Evolutionary conservation across 2,888 invertebrate genomes (phyloP).

Genomic region (Xestia sexstrigata): DNA sequence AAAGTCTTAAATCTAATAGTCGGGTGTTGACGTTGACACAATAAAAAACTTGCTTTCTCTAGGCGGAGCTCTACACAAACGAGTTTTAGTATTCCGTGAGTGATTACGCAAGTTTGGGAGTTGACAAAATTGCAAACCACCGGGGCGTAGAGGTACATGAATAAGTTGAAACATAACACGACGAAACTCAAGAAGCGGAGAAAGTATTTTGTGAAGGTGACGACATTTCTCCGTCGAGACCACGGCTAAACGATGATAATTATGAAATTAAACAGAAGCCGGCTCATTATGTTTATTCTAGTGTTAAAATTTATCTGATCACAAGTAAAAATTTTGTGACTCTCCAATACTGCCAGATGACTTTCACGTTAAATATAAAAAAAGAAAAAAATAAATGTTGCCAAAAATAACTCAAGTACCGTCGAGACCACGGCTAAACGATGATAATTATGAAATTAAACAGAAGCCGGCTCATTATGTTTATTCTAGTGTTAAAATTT

Average conservation of each 20-base stretch:
- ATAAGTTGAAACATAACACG: slow-evolving; percentile 79
- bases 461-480: slow-evolving; percentile 59
- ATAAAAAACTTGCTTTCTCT: slow-evolving; percentile 83
- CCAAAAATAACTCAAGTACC: slow-evolving; percentile 75
- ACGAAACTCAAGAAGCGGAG: slow-evolving; percentile 77
- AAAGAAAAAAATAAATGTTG: slow-evolving; percentile 69
- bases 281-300: slow-evolving; percentile 54
- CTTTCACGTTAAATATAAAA: slow-evolving; percentile 70
- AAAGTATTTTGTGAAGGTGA: slow-evolving; percentile 79
- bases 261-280: slow-evolving; percentile 68
- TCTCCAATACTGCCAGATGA: slow-evolving; percentile 40
- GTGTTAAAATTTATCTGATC: slow-evolving; percentile 33
- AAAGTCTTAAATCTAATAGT: slow-evolving; percentile 70
- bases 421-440: slow-evolving; percentile 67
- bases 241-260: slow-evolving; percentile 70
- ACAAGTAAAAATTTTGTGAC: slow-evolving; percentile 27
- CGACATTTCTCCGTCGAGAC: slow-evolving; percentile 71
- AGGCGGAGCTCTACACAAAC: slow-evolving; percentile 79
- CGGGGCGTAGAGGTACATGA: slow-evolving; percentile 71
- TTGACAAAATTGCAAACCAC: slow-evolving; percentile 82
- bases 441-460: slow-evolving; percentile 72
- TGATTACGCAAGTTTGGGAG: slow-evolving; percentile 82
- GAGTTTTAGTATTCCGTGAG: slow-evolving; percentile 79
- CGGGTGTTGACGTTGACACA: slow-evolving; percentile 68
- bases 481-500: slow-evolving; percentile 38